Percentiles rank a stretch among this genome's conserved stretches.
These are phyloP conservation scores for Oxytorus armatus DNA, from an alignment of 2,888 invertebrate genomes.

Conservation along the genomic window DNA sequence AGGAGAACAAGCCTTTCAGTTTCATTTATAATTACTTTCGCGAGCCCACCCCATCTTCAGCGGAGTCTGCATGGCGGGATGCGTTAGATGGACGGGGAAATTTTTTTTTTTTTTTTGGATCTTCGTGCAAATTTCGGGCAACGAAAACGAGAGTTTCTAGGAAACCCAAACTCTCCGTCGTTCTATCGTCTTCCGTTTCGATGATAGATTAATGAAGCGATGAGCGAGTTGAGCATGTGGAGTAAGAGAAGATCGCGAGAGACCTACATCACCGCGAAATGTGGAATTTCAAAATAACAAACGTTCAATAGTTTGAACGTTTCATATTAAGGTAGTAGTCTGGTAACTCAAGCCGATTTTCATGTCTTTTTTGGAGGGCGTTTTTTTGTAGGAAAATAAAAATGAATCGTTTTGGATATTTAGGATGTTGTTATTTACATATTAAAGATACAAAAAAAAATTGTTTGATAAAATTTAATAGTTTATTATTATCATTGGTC, in stretches of 20 bases:
- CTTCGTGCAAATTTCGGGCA: constrained; percentile 56
- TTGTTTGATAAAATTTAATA: too few relatives aligned
- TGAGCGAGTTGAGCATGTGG: constrained; percentile 38
- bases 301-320: too few relatives aligned
- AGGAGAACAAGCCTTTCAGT: constrained; percentile 33
- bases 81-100: constrained; percentile 32
- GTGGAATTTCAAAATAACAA: too few relatives aligned
- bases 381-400: too few relatives aligned
- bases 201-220: constrained; percentile 79
- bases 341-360: too few relatives aligned
- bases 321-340: too few relatives aligned
- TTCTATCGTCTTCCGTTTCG: constrained; percentile 63
- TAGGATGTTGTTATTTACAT: too few relatives aligned
- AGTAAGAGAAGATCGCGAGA: constrained; percentile 38
- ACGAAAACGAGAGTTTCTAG: constrained; percentile 54
- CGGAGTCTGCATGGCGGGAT: constrained; percentile 3
- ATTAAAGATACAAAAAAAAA: too few relatives aligned
- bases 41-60: constrained; percentile 25
- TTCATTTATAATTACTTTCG: constrained; percentile 65
- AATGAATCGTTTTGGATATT: too few relatives aligned
- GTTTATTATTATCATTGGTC: too few relatives aligned
- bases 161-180: constrained; percentile 47
- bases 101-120: constrained; percentile 44
- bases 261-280: constrained; percentile 35
- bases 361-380: too few relatives aligned